A percentile compares a stretch with the other conserved stretches of the same genome.
phyloP scores from a whole-genome alignment of 2,888 invertebrate species.

The Himalopsyche kuldschensis region DNA sequence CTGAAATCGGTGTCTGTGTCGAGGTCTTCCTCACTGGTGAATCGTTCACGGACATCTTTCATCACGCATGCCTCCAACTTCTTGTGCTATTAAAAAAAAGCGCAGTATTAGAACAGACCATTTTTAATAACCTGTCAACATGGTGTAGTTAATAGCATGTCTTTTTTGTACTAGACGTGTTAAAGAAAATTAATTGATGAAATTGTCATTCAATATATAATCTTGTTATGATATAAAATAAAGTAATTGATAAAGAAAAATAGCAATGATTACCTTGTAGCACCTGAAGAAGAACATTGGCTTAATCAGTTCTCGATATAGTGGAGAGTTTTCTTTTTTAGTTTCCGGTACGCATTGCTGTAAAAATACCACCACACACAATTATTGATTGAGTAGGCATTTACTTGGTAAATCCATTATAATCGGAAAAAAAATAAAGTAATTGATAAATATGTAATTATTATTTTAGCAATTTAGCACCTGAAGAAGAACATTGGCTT shows the following conservation, averaged over 20 bases:
- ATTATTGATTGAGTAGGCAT: too few species aligned
- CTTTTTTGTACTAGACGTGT: too few species aligned
- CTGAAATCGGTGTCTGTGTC: slow-evolving; percentile 59
- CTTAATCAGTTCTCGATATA: slow-evolving; percentile 65
- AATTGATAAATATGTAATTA: too few species aligned
- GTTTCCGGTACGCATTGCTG: slow-evolving; percentile 73
- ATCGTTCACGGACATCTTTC: slow-evolving; percentile 70
- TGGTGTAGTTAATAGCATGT: too few species aligned
- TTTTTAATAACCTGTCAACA: too few species aligned
- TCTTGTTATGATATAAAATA: too few species aligned
- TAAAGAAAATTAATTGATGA: too few species aligned
- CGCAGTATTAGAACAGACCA: too few species aligned
- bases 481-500: slow-evolving; percentile 74
- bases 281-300: slow-evolving; percentile 76
- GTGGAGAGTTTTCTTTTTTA: slow-evolving; percentile 63
- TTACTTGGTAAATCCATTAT: too few species aligned
- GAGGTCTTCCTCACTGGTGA: slow-evolving; percentile 62
- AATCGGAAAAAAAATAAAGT: too few species aligned
- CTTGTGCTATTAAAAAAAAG: slow-evolving; percentile 58
- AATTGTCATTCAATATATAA: too few species aligned
- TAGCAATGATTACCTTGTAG: slow-evolving; percentile 63
- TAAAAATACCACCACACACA: slow-evolving; percentile 41
- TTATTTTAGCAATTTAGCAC: slow-evolving; percentile 63
- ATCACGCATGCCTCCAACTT: slow-evolving; percentile 72
- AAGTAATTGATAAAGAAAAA: too few species aligned